phyloP scores from a whole-genome alignment of 2,797 vertebrate genomes.

The Amblyraja radiata region DNA sequence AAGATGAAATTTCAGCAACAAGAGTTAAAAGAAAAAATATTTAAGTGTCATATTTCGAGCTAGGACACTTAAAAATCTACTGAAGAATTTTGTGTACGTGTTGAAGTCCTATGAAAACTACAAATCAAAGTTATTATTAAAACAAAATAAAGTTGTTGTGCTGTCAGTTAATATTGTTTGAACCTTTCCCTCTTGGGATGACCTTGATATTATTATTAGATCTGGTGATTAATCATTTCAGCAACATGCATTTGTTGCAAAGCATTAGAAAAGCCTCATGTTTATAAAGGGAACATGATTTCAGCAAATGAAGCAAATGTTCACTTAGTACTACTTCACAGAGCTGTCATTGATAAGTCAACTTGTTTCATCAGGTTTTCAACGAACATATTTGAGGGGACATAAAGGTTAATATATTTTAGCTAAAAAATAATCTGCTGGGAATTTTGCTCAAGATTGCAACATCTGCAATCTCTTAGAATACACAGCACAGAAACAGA shows the following conservation, averaged over 20 bases:
- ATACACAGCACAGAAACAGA: too few relatives aligned
- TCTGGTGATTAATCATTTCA: slow-evolving; percentile 13
- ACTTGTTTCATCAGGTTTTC: too few relatives aligned
- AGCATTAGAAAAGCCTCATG: not conserved
- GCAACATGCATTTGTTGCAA: not conserved
- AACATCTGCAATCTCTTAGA: too few relatives aligned
- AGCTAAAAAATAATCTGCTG: too few relatives aligned
- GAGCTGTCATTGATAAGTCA: not conserved
- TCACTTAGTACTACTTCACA: not conserved
- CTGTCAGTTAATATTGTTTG: not conserved
- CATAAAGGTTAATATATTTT: not conserved
- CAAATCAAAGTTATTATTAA: not conserved
- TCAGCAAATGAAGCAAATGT: not conserved
- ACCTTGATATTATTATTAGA: not conserved
- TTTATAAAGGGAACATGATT: not conserved
- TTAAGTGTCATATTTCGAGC: not conserved
- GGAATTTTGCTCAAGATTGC: too few relatives aligned
- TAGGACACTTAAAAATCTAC: not conserved
- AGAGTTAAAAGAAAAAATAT: slow-evolving; percentile 25
- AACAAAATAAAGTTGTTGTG: not conserved
- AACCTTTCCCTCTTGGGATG: not conserved
- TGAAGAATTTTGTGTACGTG: not conserved
- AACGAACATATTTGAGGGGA: not conserved
- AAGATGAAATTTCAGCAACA: slow-evolving; percentile 32
- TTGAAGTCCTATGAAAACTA: not conserved